These are phyloP conservation scores for Chloroclystis v-ata DNA, from an alignment of 2,888 invertebrate genomes.

Conservation along the genomic window DNA sequence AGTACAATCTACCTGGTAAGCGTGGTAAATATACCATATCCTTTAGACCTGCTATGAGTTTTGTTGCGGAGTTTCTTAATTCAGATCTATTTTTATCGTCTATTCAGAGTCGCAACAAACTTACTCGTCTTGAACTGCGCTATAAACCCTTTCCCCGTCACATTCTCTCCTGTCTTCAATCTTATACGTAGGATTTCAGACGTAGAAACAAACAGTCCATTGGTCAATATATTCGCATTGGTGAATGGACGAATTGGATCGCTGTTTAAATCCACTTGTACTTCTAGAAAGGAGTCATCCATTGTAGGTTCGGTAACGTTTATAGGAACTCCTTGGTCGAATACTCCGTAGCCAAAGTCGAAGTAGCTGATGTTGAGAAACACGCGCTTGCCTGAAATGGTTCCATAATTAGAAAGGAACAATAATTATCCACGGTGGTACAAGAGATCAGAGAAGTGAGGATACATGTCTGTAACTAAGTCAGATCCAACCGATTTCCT, in stretches of 20 bases:
- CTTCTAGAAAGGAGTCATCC: constrained; percentile 68
- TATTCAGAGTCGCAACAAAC: constrained; percentile 28
- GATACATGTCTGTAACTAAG: too few species aligned
- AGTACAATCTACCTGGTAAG: background rate
- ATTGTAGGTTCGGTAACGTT: constrained; percentile 49
- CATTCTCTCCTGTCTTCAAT: constrained; percentile 80
- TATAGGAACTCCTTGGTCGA: constrained; percentile 57
- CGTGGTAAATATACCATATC: too few species aligned
- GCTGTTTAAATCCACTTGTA: constrained; percentile 78
- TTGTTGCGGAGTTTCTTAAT: too few species aligned
- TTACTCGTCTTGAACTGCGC: constrained; percentile 82
- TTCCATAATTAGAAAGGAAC: background rate
- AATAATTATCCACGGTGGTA: too few species aligned
- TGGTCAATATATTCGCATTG: constrained; percentile 75
- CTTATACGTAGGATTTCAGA: constrained; percentile 80
- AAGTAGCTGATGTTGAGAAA: constrained; percentile 83
- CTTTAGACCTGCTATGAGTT: too few species aligned
- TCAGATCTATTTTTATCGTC: too few species aligned
- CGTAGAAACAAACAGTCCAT: constrained; percentile 82
- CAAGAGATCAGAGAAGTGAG: too few species aligned
- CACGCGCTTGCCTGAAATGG: constrained; percentile 77
- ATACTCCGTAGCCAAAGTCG: constrained; percentile 72
- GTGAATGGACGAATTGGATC: constrained; percentile 78
- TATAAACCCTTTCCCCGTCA: constrained; percentile 82
- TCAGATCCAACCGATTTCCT: too few species aligned